These are phyloP conservation scores for Oxyura jamaicensis DNA, from an alignment of 2,113 vertebrate genomes.

Conservation along the genomic window DNA sequence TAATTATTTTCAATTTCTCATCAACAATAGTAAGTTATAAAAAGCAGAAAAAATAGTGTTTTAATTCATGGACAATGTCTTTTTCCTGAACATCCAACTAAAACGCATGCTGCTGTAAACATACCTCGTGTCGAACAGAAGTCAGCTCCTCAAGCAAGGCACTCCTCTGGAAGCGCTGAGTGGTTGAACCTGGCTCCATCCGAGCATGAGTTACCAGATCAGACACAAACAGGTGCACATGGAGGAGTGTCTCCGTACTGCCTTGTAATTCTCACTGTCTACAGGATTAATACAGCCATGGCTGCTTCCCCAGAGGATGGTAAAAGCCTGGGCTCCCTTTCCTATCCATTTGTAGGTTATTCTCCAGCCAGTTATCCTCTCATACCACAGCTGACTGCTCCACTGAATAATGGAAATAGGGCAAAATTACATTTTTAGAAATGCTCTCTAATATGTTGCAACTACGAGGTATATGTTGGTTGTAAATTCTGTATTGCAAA, in stretches of 20 bases:
- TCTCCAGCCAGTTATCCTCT: background rate
- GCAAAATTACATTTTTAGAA: background rate
- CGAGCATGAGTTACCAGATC: background rate
- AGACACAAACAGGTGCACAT: background rate
- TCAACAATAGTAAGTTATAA: background rate
- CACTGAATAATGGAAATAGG: background rate
- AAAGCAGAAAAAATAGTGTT: background rate
- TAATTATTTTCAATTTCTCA: background rate
- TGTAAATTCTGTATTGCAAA: background rate
- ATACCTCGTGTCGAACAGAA: background rate
- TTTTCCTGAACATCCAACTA: background rate
- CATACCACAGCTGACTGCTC: background rate
- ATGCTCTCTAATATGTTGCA: background rate
- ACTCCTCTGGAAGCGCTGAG: background rate
- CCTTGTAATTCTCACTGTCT: background rate
- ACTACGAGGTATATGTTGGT: background rate
- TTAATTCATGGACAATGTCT: background rate
- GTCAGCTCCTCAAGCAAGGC: background rate
- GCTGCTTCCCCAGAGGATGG: background rate
- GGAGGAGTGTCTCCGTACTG: fast-evolving
- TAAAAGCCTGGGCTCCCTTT: background rate
- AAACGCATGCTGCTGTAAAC: background rate
- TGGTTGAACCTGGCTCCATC: background rate
- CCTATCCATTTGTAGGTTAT: background rate
- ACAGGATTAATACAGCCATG: background rate